Conservation (phyloP, 2,797 vertebrate species). For the Protonibea diacanthus region DNA sequence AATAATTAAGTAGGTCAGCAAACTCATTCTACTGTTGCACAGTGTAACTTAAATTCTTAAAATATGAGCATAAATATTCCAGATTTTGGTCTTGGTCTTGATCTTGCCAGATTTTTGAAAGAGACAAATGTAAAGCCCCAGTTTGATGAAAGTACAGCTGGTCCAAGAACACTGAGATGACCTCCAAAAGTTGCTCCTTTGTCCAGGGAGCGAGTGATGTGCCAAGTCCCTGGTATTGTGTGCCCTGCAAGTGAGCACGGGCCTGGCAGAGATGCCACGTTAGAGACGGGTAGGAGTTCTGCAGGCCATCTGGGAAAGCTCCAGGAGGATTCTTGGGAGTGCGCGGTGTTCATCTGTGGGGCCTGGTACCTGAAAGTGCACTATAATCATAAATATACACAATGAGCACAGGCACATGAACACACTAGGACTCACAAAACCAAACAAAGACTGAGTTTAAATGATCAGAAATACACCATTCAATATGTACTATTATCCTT, state of each 20-base stretch:
- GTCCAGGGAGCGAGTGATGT: slow-evolving; percentile 74
- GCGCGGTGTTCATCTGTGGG: slow-evolving; percentile 65
- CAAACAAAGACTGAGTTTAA: background rate
- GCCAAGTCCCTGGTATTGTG: slow-evolving; percentile 82
- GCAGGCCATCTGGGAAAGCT: slow-evolving; percentile 87
- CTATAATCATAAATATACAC: slow-evolving; percentile 59
- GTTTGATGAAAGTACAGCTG: slow-evolving; percentile 55
- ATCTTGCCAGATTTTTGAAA: slow-evolving; percentile 22
- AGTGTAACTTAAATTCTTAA: background rate
- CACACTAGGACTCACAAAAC: background rate
- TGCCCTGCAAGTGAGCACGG: slow-evolving; percentile 64
- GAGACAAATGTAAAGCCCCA: slow-evolving; percentile 19
- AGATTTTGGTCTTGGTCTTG: background rate
- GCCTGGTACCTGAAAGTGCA: slow-evolving; percentile 67
- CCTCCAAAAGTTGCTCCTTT: slow-evolving; percentile 85
- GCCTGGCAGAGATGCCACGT: slow-evolving; percentile 77
- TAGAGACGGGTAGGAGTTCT: slow-evolving; percentile 77
- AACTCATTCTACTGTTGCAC: background rate
- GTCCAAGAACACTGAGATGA: slow-evolving; percentile 76
- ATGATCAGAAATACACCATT: background rate
- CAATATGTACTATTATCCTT: background rate
- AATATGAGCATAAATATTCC: background rate
- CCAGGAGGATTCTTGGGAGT: slow-evolving; percentile 82
- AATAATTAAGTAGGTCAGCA: background rate
- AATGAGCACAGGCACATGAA: slow-evolving; percentile 4